Evolutionary conservation across 1,140 invertebrate species (phyloP).

Genomic region (Hycleus cichorii): DNA sequence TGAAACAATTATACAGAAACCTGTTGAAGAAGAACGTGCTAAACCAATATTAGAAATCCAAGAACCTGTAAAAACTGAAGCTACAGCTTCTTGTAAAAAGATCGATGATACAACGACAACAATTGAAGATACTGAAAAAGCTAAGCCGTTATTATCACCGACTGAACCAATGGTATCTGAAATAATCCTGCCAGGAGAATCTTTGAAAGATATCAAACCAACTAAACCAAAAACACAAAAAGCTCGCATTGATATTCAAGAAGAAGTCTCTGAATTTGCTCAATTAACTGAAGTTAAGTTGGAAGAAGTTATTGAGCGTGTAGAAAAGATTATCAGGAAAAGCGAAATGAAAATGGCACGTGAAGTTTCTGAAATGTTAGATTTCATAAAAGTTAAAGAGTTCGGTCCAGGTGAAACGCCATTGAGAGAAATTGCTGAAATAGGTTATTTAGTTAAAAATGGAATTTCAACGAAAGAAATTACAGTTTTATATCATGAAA

Average conservation of each 20-base stretch:
- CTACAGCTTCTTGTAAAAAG: conserved; percentile 54
- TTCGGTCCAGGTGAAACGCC: conserved; percentile 73
- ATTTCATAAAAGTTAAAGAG: conserved; percentile 64
- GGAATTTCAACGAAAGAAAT: conserved; percentile 71
- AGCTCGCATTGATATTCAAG: conserved; percentile 37
- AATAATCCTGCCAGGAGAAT: conserved; percentile 50
- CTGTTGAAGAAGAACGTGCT: conserved; percentile 43
- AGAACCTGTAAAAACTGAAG: conserved; percentile 53
- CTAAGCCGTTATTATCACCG: conserved; percentile 46
- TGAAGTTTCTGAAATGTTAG: conserved; percentile 67
- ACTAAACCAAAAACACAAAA: conserved; percentile 39
- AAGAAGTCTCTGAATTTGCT: conserved; percentile 40
- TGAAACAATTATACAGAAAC: conserved; percentile 39
- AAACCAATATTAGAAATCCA: conserved; percentile 48
- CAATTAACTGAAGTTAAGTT: conserved; percentile 43
- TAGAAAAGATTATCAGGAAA: conserved; percentile 50
- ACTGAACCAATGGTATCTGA: conserved; percentile 52
- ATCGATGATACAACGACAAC: conserved; percentile 48
- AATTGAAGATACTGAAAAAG: conserved; percentile 43
- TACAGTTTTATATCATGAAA: conserved; percentile 65
- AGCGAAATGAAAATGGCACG: conserved; percentile 55
- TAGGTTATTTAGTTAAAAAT: conserved; percentile 65
- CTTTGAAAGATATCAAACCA: conserved; percentile 44
- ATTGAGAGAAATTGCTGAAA: conserved; percentile 70
- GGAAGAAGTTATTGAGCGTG: conserved; percentile 48